Evolutionary conservation across 2,797 vertebrate species (phyloP), one percentile per base, ranked within the genome.

Genomic region (Chanos chanos): DNA sequence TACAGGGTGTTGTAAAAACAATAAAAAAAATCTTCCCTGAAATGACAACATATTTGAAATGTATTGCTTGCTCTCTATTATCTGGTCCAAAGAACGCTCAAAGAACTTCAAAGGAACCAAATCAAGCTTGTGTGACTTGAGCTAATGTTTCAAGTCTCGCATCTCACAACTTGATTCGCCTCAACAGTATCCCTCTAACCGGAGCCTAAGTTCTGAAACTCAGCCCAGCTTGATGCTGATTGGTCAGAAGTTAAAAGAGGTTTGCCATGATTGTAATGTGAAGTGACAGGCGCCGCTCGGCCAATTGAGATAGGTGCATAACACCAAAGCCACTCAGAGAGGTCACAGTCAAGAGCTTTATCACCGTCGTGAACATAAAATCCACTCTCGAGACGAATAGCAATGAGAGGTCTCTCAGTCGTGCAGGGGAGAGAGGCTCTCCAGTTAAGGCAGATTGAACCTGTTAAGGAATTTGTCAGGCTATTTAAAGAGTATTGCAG

Each of bases 61-160:
- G n/a, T n/a, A n/a, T n/a, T n/a, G n/a, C n/a, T n/a, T n/a, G n/a
- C n/a, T n/a, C n/a, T n/a, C n/a, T n/a, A n/a, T n/a, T n/a, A n/a
- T n/a, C n/a, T n/a, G n/a, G n/a, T n/a, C n/a, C n/a, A n/a, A n/a
- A n/a, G n/a, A n/a, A n/a, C n/a, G n/a, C n/a, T n/a, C n/a, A n/a
- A n/a, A n/a, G n/a, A n/a, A n/a, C n/a, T n/a, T n/a, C n/a, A n/a
- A n/a, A n/a, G n/a, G n/a, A n/a, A n/a, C n/a, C n/a, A n/a, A n/a
- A n/a, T n/a, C n/a, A n/a, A 43, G 37, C 25, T 64, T 61, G 39
- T 34, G 49, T n/a, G 34, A 39, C 3, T 16, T 39, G 18, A 39
- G 36, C 13, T 39, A 37, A 43, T 39, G 21, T 37, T 43, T 22
- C 6, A 16, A n/a, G 12, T n/a, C 52, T 49, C 25, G 8, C 45